Evolutionary conservation across 1,140 invertebrate genomes (phyloP).

Genomic region (Halictus rubicundus): DNA sequence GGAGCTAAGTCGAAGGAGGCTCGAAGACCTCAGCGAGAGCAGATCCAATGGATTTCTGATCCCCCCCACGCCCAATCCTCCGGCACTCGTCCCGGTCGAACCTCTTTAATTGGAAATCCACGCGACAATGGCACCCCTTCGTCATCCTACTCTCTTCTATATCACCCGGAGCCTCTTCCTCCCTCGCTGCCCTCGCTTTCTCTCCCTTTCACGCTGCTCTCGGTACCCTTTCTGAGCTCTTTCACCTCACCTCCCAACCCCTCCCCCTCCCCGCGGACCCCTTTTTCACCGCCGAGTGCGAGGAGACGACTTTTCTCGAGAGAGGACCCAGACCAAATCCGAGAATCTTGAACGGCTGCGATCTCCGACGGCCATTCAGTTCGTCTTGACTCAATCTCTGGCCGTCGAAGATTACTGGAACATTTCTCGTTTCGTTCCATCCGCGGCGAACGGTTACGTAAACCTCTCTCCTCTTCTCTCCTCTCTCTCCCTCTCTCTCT

Average conservation of each 20-base stretch:
- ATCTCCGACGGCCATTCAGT: slow-evolving; percentile 57
- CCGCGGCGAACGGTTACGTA: slow-evolving; percentile 3
- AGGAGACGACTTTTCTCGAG: slow-evolving; percentile 31
- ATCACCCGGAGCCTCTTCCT: background rate
- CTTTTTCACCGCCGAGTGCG: slow-evolving; percentile 12
- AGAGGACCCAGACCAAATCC: slow-evolving; percentile 38
- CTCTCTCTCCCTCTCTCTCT: background rate
- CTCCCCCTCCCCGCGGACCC: background rate
- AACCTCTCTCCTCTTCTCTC: background rate
- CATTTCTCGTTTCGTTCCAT: slow-evolving; percentile 59
- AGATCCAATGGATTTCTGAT: slow-evolving; percentile 46
- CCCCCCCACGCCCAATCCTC: background rate
- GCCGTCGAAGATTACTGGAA: slow-evolving; percentile 60
- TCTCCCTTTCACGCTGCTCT: background rate
- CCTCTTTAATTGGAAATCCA: slow-evolving; percentile 69
- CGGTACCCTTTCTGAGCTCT: background rate
- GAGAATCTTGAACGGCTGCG: slow-evolving; percentile 43
- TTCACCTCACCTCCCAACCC: background rate
- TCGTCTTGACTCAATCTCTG: slow-evolving; percentile 52
- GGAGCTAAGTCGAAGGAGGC: slow-evolving; percentile 18
- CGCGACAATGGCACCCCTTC: slow-evolving; percentile 62
- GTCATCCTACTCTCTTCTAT: slow-evolving; percentile 21
- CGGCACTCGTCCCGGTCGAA: slow-evolving; percentile 7
- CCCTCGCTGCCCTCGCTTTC: background rate
- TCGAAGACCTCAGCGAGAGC: slow-evolving; percentile 16